Conservation (phyloP, 2,113 vertebrate species). For the Plestiodon gilberti region DNA sequence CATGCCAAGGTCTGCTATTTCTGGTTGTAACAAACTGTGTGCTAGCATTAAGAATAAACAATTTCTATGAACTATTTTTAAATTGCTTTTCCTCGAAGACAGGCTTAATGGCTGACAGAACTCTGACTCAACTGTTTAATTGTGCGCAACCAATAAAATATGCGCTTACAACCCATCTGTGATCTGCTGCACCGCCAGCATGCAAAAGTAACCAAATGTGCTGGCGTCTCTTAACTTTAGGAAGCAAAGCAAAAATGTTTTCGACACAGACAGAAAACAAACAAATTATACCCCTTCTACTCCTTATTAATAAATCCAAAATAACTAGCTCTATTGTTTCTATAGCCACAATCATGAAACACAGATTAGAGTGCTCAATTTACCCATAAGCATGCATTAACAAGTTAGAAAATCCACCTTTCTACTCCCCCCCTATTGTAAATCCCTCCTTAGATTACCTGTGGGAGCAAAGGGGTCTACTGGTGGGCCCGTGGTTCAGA, state of each 20-base stretch:
- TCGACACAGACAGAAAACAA: neutral
- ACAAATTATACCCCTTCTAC: neutral
- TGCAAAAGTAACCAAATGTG: conserved; percentile 33
- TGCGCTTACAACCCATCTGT: conserved; percentile 36
- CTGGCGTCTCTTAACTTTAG: neutral
- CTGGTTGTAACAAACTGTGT: conserved; percentile 2
- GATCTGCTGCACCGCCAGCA: conserved; percentile 19
- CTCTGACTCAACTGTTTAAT: conserved; percentile 26
- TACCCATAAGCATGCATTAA: too few species aligned
- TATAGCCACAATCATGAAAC: neutral
- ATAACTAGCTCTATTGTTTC: neutral
- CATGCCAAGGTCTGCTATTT: conserved; percentile 31
- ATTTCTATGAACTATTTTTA: conserved; percentile 11
- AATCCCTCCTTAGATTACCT: too few species aligned
- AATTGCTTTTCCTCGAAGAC: conserved; percentile 14
- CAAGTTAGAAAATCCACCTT: too few species aligned
- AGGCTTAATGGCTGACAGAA: conserved; percentile 18
- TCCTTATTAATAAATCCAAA: neutral
- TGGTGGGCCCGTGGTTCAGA: neutral
- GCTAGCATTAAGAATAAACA: conserved; percentile 12
- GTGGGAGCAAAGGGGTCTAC: neutral
- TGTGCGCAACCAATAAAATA: conserved; percentile 35
- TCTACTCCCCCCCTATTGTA: too few species aligned
- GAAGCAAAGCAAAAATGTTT: neutral
- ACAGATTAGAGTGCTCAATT: neutral